These are phyloP conservation scores for Mormyrops attenuatus DNA, from an alignment of 2,797 vertebrate genomes.

Conservation along the genomic window DNA sequence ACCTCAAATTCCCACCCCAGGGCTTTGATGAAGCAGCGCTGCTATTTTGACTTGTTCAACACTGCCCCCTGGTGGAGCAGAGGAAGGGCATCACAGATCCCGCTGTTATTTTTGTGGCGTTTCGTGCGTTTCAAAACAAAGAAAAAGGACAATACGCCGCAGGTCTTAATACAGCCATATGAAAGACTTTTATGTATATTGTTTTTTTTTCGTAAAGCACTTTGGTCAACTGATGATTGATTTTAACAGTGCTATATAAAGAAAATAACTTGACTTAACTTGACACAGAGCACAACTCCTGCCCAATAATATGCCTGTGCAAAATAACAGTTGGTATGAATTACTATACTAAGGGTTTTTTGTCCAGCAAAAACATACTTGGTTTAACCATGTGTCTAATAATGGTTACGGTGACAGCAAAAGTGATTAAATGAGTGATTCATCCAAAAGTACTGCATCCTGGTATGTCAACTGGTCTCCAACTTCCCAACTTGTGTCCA, in stretches of 20 bases:
- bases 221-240: neutral
- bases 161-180: neutral
- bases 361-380: neutral
- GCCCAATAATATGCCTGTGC: neutral
- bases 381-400: slow-evolving; percentile 14
- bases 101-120: neutral
- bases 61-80: slow-evolving; percentile 45
- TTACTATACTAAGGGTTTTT: neutral
- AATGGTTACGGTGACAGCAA: slow-evolving; percentile 7
- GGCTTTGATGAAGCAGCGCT: slow-evolving; percentile 36
- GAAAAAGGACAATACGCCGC: neutral
- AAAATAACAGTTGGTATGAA: neutral
- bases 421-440: neutral
- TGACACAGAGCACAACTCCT: neutral
- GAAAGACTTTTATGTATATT: neutral
- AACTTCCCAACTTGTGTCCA: neutral
- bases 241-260: neutral
- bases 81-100: neutral
- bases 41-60: slow-evolving; percentile 32
- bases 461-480: neutral
- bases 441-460: neutral
- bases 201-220: neutral
- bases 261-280: neutral
- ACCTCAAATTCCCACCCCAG: slow-evolving; percentile 30
- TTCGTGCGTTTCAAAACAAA: neutral